Evolutionary conservation across 2,888 invertebrate genomes (phyloP), one percentile per base, ranked within the genome.

Genomic region (Zonitis immaculata): DNA sequence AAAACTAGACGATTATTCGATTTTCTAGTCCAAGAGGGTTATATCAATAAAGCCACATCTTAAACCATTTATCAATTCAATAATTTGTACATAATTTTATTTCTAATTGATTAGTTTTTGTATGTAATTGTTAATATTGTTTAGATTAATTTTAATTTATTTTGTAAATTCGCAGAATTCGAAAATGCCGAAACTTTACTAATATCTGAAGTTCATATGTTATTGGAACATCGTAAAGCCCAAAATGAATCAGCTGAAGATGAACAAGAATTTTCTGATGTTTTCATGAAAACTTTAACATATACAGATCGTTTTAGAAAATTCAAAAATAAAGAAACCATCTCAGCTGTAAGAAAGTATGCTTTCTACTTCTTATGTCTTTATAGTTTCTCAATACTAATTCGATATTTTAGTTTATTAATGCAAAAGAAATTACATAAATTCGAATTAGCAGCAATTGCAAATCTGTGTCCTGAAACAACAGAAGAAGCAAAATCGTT

Each of bases 231-330:
- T 76, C 84, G 99, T 49, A 96, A 97, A 76, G 90, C 91, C 28
- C 97, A 98, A 76, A 98, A 97, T 76, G 98, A 99, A 76, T 94
- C 91, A 26, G 95, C 95, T 2, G 98, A 99, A 73, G 99, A 99
- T 68, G 95, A 96, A 71, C 97, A 97, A 76, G 97, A 98, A 76
- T 90, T 99, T 73, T 95, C 96, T 0, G 97, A 97, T 75, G 97
- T 98, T 7, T 99, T 99, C 73, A 90, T 95, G 86, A 99, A 99
- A 76, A 99, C 97, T 0, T 81, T 95, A 22, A 94, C 93, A 42
- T 98, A 99, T 73, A 95, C 96, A 6, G 89, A 95, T 68, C 85
- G 96, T 71, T 97, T 98, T 74, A 88, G 95, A 55, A 95, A 96
- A 73, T 97, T 98, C 76, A 97, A 96, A 77, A 99, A 98, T 71